Conservation (phyloP, 2,888 invertebrate species). For the Papilio gigon region DNA sequence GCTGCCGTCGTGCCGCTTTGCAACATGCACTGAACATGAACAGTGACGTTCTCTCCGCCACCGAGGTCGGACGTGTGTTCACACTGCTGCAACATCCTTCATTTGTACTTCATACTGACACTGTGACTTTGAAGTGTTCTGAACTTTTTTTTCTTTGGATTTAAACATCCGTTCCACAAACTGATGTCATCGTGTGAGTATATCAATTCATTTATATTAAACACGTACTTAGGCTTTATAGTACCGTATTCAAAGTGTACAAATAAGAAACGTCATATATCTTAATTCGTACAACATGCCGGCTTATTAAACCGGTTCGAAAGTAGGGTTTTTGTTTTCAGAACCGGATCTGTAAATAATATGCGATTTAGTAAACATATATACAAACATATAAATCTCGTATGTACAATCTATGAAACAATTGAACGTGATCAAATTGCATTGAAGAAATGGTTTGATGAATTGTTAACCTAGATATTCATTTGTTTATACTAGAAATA, state of each 20-base stretch:
- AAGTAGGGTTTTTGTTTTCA: slow-evolving; percentile 72
- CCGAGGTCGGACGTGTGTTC: slow-evolving; percentile 60
- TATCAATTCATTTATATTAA: slow-evolving; percentile 16
- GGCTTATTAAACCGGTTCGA: slow-evolving; percentile 70
- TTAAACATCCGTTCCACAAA: slow-evolving; percentile 4
- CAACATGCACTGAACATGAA: slow-evolving; percentile 43
- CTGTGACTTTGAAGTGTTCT: slow-evolving; percentile 38
- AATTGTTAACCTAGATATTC: slow-evolving; percentile 16
- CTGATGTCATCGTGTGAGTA: slow-evolving; percentile 38
- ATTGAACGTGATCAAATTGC: slow-evolving; percentile 1
- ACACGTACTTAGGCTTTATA: neutral
- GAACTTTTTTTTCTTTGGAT: slow-evolving; percentile 33
- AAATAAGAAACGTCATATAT: slow-evolving; percentile 36
- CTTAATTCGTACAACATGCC: slow-evolving; percentile 42
- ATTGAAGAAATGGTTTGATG: neutral
- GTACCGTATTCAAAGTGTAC: neutral
- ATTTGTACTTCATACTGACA: slow-evolving; percentile 14
- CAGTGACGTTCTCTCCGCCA: slow-evolving; percentile 66
- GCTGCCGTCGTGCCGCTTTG: slow-evolving; percentile 32
- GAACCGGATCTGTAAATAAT: slow-evolving; percentile 69
- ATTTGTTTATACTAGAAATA: slow-evolving; percentile 1
- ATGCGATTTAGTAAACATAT: slow-evolving; percentile 48
- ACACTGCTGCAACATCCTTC: slow-evolving; percentile 11
- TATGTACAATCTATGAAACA: slow-evolving; percentile 39
- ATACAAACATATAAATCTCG: slow-evolving; percentile 47